phyloP scores from a whole-genome alignment of 2,888 invertebrate genomes.

The Phymatocera aterrima region DNA sequence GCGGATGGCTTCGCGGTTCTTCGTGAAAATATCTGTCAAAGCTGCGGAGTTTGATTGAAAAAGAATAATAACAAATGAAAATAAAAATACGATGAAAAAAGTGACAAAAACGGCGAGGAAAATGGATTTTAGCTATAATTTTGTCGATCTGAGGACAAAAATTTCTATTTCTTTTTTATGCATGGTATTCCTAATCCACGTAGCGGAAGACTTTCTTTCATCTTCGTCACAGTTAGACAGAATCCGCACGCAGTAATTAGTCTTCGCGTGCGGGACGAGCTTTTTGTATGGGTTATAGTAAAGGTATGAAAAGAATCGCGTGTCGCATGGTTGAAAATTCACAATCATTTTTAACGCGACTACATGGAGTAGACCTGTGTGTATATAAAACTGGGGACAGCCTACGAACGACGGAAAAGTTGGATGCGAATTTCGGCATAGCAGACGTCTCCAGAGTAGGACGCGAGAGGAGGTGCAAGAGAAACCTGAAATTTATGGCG shows the following conservation, averaged over 20 bases:
- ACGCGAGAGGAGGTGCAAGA: constrained; percentile 4
- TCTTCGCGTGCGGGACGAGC: neutral
- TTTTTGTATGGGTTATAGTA: too few relatives aligned
- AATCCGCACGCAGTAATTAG: too few relatives aligned
- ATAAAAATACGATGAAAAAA: neutral
- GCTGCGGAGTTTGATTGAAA: neutral
- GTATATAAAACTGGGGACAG: constrained; percentile 23
- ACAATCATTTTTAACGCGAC: constrained; percentile 28
- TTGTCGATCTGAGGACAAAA: too few relatives aligned
- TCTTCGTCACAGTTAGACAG: too few relatives aligned
- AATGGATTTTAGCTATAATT: constrained; percentile 6
- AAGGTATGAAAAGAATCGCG: neutral
- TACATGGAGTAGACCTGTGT: too few relatives aligned
- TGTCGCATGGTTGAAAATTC: neutral
- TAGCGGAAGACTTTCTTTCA: too few relatives aligned
- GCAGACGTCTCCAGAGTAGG: too few relatives aligned
- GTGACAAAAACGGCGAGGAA: neutral
- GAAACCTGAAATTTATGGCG: constrained; percentile 35
- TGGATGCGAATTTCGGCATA: constrained; percentile 33
- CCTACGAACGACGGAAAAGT: constrained; percentile 18
- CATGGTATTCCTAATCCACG: too few relatives aligned
- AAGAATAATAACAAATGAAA: neutral
- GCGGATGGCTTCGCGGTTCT: neutral
- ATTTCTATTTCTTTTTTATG: too few relatives aligned
- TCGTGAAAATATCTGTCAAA: neutral